Percentiles rank a stretch among this genome's conserved stretches.
These are phyloP conservation scores for Microctenopoma steveboyesi DNA, from an alignment of 2,797 vertebrate species.

Conservation along the genomic window DNA sequence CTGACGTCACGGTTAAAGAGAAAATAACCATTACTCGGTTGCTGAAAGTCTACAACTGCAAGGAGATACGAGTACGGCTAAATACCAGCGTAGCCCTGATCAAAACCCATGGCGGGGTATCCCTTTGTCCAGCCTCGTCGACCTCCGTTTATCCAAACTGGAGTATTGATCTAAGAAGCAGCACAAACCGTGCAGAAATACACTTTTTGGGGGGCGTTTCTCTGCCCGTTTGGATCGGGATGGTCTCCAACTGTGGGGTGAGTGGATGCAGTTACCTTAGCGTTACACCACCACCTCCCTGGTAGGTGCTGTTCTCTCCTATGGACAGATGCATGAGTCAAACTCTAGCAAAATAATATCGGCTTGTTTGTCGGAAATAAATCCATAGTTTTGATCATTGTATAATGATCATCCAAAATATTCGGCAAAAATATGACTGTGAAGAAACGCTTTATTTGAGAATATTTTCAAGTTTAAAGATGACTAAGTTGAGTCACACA, in stretches of 20 bases:
- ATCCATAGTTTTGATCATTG: neutral
- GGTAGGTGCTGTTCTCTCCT: neutral
- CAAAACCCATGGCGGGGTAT: slow-evolving; percentile 5
- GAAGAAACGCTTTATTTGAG: slow-evolving; percentile 1
- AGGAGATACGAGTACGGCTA: slow-evolving; percentile 34
- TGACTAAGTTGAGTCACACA: neutral
- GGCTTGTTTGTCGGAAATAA: neutral
- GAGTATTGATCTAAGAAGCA: slow-evolving; percentile 4
- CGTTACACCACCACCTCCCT: slow-evolving; percentile 24
- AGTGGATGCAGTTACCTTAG: slow-evolving; percentile 63
- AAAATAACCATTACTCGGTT: slow-evolving; percentile 75
- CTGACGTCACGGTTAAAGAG: slow-evolving; percentile 84
- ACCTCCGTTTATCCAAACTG: neutral
- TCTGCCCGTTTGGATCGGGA: slow-evolving; percentile 47
- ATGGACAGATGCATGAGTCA: neutral
- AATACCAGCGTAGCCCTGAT: slow-evolving; percentile 17
- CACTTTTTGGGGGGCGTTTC: slow-evolving; percentile 56
- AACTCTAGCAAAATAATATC: neutral
- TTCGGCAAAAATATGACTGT: neutral
- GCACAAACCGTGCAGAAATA: neutral
- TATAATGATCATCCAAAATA: neutral
- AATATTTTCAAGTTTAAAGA: neutral
- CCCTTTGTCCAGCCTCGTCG: neutral
- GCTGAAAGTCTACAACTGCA: slow-evolving; percentile 66
- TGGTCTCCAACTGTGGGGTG: slow-evolving; percentile 71